Conservation (phyloP, 1,140 invertebrate genomes). For the Drosophila kepulauana region DNA sequence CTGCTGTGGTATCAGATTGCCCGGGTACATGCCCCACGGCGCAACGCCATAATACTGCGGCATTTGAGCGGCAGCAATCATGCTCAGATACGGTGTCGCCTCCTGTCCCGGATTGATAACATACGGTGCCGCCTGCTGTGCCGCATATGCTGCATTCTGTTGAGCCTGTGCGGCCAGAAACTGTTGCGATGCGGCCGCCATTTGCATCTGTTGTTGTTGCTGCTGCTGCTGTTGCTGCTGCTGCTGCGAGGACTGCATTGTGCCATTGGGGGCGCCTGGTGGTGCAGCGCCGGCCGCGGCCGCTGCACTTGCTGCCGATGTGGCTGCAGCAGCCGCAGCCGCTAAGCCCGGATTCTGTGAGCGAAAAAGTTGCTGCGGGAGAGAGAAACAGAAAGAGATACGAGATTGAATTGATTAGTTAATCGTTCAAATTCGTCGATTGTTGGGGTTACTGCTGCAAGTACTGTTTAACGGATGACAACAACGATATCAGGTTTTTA, state of each 20-base stretch:
- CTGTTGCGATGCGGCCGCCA: conserved; percentile 87
- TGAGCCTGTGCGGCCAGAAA: conserved; percentile 84
- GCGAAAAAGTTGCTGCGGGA: conserved; percentile 91
- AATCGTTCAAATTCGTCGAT: neutral
- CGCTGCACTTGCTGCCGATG: conserved; percentile 88
- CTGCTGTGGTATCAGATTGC: conserved; percentile 90
- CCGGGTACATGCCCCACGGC: conserved; percentile 93
- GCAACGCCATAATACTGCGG: conserved; percentile 93
- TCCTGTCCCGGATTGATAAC: conserved; percentile 92
- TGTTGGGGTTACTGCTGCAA: conserved; percentile 20
- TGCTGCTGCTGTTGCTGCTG: conserved; percentile 87
- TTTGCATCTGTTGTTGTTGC: conserved; percentile 86
- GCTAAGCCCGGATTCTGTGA: conserved; percentile 90
- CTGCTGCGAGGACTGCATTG: conserved; percentile 67
- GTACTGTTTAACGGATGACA: neutral
- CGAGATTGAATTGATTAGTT: conserved; percentile 2
- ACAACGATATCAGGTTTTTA: too few species aligned
- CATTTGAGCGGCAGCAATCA: conserved; percentile 89
- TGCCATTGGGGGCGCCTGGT: conserved; percentile 87
- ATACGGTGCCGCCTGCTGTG: conserved; percentile 92
- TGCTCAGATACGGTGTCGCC: conserved; percentile 86
- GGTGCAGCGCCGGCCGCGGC: conserved; percentile 88
- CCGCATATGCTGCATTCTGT: conserved; percentile 85
- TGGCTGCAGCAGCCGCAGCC: conserved; percentile 87
- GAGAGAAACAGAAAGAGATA: conserved; percentile 84